phyloP scores from a whole-genome alignment of 1,140 invertebrate species.

The Drosophila azteca region DNA sequence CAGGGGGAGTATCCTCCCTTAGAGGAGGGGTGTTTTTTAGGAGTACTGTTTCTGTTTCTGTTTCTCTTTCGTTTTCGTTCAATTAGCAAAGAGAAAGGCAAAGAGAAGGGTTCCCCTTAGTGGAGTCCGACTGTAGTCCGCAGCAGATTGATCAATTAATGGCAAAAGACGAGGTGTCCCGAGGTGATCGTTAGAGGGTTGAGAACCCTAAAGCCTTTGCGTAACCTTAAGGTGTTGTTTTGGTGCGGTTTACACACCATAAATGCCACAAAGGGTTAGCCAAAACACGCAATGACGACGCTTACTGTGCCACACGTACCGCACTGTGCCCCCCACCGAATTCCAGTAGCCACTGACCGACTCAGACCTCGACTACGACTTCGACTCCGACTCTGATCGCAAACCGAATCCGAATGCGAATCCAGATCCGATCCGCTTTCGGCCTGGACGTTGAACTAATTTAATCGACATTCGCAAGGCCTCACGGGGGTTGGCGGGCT shows the following conservation, averaged over 20 bases:
- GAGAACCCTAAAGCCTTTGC: too few relatives aligned
- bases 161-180: background rate
- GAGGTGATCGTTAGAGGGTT: constrained; percentile 1
- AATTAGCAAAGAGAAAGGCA: constrained; percentile 71
- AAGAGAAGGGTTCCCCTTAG: constrained; percentile 58
- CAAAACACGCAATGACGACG: too few relatives aligned
- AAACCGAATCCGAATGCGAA: background rate
- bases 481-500: background rate
- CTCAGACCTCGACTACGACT: background rate
- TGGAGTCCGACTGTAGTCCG: constrained; percentile 34
- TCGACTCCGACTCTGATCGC: background rate
- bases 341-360: constrained; percentile 4
- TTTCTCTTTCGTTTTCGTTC: constrained; percentile 56
- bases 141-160: constrained; percentile 31
- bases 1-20: background rate
- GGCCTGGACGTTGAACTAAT: constrained; percentile 11
- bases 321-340: too few relatives aligned
- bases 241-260: too few relatives aligned
- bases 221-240: too few relatives aligned
- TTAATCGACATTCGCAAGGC: constrained; percentile 35
- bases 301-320: too few relatives aligned
- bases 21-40: background rate
- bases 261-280: too few relatives aligned
- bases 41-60: constrained; percentile 17
- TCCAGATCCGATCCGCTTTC: background rate